phyloP scores from a whole-genome alignment of 2,888 invertebrate genomes.

The Pachliopta kotzebuea region DNA sequence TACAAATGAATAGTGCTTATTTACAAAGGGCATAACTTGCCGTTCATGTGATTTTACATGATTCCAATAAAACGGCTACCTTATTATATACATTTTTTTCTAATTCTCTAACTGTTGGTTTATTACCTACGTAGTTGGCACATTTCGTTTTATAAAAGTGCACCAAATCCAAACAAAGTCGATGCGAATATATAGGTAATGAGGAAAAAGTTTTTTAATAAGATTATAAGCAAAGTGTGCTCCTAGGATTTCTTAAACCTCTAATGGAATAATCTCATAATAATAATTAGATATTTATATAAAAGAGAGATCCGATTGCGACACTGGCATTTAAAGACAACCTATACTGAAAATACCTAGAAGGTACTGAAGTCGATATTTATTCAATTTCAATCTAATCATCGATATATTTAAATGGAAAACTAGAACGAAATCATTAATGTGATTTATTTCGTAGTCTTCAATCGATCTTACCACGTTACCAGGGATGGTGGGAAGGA shows the following conservation, averaged over 20 bases:
- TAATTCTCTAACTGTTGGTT: constrained; percentile 54
- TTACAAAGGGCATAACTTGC: constrained; percentile 36
- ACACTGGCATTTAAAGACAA: constrained; percentile 43
- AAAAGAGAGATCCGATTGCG: constrained; percentile 71
- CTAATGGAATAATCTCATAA: constrained; percentile 79
- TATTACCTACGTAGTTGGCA: constrained; percentile 56
- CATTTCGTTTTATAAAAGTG: constrained; percentile 35
- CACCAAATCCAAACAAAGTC: constrained; percentile 11
- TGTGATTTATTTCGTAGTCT: constrained; percentile 14
- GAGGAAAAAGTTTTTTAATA: constrained; percentile 25
- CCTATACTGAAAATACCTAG: constrained; percentile 35
- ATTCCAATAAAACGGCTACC: constrained; percentile 45
- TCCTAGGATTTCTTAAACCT: constrained; percentile 58
- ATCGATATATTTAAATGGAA: constrained; percentile 25
- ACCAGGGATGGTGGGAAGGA: constrained; percentile 71
- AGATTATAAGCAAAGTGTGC: constrained; percentile 27
- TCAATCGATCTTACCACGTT: constrained; percentile 38
- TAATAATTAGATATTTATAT: constrained; percentile 51
- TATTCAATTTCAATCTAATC: constrained; percentile 17
- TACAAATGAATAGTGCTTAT: constrained; percentile 49
- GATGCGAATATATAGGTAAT: constrained; percentile 12
- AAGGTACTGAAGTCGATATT: constrained; percentile 15
- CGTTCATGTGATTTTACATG: constrained; percentile 32
- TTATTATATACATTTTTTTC: constrained; percentile 52
- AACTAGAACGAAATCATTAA: constrained; percentile 25